Conservation (phyloP, 2,113 vertebrate species). For the Bothrops jararaca region DNA sequence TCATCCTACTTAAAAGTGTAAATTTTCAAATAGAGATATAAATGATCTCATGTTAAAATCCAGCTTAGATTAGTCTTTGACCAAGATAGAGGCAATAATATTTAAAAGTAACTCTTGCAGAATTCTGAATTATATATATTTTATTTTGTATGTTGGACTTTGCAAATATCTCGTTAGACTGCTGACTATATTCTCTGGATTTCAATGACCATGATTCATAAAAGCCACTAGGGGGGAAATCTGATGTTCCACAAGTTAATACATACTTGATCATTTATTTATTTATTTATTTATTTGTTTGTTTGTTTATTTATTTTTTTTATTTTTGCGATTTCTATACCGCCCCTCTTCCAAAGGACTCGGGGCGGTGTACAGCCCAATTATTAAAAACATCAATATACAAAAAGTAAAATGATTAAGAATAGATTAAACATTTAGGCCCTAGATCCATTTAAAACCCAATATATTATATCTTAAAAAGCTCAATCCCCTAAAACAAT, state of each 20-base stretch:
- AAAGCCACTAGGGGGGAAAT: background rate
- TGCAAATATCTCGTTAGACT: background rate
- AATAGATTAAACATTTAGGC: too few relatives aligned
- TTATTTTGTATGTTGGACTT: background rate
- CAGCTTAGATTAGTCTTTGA: background rate
- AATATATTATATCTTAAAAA: too few relatives aligned
- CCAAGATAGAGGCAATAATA: background rate
- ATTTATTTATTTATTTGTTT: too few relatives aligned
- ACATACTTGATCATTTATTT: background rate
- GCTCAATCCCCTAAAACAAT: too few relatives aligned
- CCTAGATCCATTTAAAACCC: too few relatives aligned
- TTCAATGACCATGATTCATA: background rate
- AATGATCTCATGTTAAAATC: background rate
- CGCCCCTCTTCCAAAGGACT: too few relatives aligned
- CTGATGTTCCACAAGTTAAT: constrained; percentile 9
- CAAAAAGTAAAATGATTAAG: too few relatives aligned
- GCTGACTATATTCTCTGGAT: background rate
- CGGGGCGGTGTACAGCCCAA: too few relatives aligned
- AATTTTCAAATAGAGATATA: background rate
- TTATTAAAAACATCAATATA: too few relatives aligned
- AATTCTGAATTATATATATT: background rate
- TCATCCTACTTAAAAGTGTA: background rate
- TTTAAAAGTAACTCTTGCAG: background rate
- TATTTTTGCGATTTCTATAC: too few relatives aligned
- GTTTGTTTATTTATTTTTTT: too few relatives aligned